A percentile compares a stretch with the other conserved stretches of the same genome.
Conservation (phyloP, 2,797 vertebrate species). For the Lates japonicus region DNA sequence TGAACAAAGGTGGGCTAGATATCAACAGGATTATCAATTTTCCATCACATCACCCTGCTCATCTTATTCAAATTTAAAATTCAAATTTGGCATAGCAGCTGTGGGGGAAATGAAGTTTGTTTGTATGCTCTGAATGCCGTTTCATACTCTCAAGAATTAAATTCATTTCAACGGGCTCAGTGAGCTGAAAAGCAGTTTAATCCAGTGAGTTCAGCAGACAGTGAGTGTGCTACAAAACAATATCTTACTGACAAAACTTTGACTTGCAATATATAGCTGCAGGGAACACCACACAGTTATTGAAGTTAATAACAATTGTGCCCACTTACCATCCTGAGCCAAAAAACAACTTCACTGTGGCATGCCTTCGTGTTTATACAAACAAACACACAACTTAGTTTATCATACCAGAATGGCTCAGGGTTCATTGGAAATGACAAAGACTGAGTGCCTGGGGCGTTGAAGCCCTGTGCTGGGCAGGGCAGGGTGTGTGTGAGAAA, state of each 20-base stretch:
- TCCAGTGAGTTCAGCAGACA: background rate
- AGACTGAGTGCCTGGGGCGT: background rate
- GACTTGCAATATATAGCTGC: background rate
- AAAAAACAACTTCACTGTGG: background rate
- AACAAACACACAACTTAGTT: background rate
- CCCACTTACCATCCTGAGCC: conserved; percentile 1
- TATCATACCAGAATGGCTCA: background rate
- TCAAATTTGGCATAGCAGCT: conserved; percentile 29
- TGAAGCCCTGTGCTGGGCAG: background rate
- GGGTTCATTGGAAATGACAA: background rate
- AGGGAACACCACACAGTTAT: background rate
- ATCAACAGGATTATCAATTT: conserved; percentile 9
- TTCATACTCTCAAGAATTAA: background rate
- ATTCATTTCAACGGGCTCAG: background rate
- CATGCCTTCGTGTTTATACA: background rate
- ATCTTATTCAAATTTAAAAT: conserved; percentile 34
- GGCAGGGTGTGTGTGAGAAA: conserved; percentile 24
- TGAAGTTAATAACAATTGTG: background rate
- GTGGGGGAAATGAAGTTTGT: background rate
- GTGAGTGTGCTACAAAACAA: background rate
- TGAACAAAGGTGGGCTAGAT: background rate
- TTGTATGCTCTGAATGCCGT: background rate
- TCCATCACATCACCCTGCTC: background rate
- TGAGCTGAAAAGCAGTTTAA: background rate
- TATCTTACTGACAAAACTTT: background rate